Percentiles rank a stretch among this genome's conserved stretches.
Conservation (phyloP, 2,888 invertebrate genomes). For the Pristionchus mayeri region DNA sequence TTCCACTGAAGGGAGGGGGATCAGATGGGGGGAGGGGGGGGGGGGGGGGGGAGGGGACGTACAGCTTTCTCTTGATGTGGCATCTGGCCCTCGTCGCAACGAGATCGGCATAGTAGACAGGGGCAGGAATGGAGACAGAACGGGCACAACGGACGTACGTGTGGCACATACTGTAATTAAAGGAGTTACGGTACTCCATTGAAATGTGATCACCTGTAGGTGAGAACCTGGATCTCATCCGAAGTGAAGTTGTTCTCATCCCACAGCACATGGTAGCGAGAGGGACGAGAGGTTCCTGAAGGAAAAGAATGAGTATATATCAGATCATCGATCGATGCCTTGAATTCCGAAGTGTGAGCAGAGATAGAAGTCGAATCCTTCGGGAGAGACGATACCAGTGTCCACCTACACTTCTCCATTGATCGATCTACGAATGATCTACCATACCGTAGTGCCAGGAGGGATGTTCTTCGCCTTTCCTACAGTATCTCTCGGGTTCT, state of each 20-base stretch:
- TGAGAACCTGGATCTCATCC: conserved; percentile 72
- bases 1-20: conserved; percentile 50
- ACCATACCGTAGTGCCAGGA: conserved; percentile 64
- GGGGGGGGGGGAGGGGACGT: conserved; percentile 31
- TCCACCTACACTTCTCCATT: conserved; percentile 60
- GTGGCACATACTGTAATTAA: conserved; percentile 66
- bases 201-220: conserved; percentile 57
- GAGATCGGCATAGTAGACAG: conserved; percentile 72
- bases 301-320: not conserved
- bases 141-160: conserved; percentile 73
- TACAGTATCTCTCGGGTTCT: conserved; percentile 63
- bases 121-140: conserved; percentile 71
- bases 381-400: conserved; percentile 68
- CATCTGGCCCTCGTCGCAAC: conserved; percentile 71
- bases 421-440: conserved; percentile 40
- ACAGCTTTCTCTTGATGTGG: conserved; percentile 71
- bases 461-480: conserved; percentile 72
- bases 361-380: conserved; percentile 74
- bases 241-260: conserved; percentile 72
- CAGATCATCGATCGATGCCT: not conserved
- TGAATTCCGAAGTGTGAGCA: conserved; percentile 66
- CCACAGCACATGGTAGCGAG: conserved; percentile 72
- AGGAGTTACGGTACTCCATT: not conserved
- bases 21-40: not conserved
- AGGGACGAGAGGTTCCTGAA: conserved; percentile 71